Evolutionary conservation across 2,888 invertebrate species (phyloP).

Genomic region (Cinara cedri): DNA sequence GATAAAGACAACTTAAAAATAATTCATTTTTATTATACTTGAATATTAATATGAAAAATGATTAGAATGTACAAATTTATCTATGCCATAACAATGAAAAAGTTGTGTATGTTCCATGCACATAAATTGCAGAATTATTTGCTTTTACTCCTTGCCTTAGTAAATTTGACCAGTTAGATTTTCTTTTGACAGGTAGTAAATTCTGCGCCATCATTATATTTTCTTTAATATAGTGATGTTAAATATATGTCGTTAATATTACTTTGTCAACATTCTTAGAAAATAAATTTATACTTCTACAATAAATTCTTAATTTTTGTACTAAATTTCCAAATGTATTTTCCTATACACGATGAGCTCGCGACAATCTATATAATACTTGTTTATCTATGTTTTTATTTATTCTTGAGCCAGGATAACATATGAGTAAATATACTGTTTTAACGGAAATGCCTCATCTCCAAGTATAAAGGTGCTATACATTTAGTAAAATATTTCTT

Average conservation of each 20-base stretch:
- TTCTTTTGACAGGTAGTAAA: too few relatives aligned
- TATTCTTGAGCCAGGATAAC: slow-evolving; percentile 23
- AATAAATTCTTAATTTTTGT: slow-evolving; percentile 25
- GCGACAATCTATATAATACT: slow-evolving; percentile 14
- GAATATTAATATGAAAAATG: too few relatives aligned
- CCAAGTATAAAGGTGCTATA: slow-evolving; percentile 44
- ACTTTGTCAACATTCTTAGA: slow-evolving; percentile 15
- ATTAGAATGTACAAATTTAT: too few relatives aligned
- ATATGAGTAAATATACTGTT: slow-evolving; percentile 1
- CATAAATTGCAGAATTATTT: too few relatives aligned
- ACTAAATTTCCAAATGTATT: slow-evolving; percentile 16
- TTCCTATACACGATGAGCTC: slow-evolving; percentile 25
- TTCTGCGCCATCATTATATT: too few relatives aligned
- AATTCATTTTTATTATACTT: too few relatives aligned
- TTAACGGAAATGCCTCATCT: slow-evolving; percentile 46
- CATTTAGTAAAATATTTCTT: background rate
- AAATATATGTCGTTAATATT: slow-evolving; percentile 16
- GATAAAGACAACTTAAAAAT: too few relatives aligned
- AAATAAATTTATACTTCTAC: slow-evolving; percentile 18
- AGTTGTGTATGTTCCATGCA: too few relatives aligned
- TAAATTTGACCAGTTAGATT: too few relatives aligned
- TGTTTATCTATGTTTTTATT: slow-evolving; percentile 13
- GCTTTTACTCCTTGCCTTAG: too few relatives aligned
- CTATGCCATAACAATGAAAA: too few relatives aligned
- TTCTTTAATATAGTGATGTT: background rate